Evolutionary conservation across 2,888 invertebrate genomes (phyloP).

Genomic region (Boloria selene): DNA sequence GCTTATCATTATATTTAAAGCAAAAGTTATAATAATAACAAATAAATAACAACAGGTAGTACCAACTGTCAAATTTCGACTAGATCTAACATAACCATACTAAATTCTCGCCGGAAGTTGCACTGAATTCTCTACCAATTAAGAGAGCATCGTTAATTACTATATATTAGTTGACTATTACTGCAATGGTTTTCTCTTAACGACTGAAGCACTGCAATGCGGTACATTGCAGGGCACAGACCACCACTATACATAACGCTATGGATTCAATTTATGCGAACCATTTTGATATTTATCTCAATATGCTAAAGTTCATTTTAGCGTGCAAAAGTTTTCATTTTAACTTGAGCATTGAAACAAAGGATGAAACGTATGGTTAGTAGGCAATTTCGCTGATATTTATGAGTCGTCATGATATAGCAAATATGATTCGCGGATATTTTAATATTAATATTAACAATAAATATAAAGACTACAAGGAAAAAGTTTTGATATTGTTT

Average conservation of each 20-base stretch:
- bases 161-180: constrained; percentile 45
- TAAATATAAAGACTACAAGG: not conserved
- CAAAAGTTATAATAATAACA: too few relatives aligned
- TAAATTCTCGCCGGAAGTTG: constrained; percentile 33
- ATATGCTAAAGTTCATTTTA: constrained; percentile 37
- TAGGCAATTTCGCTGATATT: constrained; percentile 38
- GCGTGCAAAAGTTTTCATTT: constrained; percentile 29
- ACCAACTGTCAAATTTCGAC: not conserved
- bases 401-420: constrained; percentile 31
- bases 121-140: constrained; percentile 40
- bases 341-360: constrained; percentile 36
- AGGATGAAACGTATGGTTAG: constrained; percentile 38
- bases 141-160: constrained; percentile 45
- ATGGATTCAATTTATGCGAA: constrained; percentile 37
- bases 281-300: constrained; percentile 39
- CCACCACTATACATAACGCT: constrained; percentile 38
- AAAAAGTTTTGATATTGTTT: too few relatives aligned
- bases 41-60: too few relatives aligned
- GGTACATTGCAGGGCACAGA: constrained; percentile 44
- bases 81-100: constrained; percentile 16
- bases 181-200: constrained; percentile 44
- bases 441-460: constrained; percentile 22
- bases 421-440: constrained; percentile 31
- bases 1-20: too few relatives aligned
- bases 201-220: constrained; percentile 45